Percentiles rank a stretch among this genome's conserved stretches.
phyloP scores from a whole-genome alignment of 2,888 invertebrate genomes.

The Acheta domesticus region DNA sequence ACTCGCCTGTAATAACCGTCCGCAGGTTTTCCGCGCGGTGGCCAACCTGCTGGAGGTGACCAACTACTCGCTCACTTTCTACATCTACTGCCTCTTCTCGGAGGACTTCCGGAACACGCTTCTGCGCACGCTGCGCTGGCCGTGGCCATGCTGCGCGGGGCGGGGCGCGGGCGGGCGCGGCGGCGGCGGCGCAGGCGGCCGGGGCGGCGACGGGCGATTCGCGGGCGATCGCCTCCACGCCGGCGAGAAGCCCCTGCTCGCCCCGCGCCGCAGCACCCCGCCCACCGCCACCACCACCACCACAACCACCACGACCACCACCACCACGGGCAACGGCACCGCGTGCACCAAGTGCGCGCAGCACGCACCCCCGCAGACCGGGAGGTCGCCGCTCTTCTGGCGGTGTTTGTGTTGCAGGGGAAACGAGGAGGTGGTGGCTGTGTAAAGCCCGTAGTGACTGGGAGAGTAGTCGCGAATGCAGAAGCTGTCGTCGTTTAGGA shows the following conservation, averaged over 20 bases:
- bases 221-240: background rate
- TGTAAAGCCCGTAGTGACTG: no score
- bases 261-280: background rate
- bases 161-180: background rate
- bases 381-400: no score
- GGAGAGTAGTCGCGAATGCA: no score
- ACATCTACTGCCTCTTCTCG: constrained; percentile 74
- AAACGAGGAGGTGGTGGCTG: no score
- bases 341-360: no score
- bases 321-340: background rate
- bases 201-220: background rate
- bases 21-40: constrained; percentile 60
- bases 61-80: constrained; percentile 75
- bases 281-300: background rate
- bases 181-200: background rate
- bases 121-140: constrained; percentile 59
- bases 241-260: background rate
- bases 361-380: no score
- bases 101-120: constrained; percentile 71
- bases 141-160: constrained; percentile 44
- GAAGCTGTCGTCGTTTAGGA: no score
- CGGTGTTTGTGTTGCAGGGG: no score
- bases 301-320: background rate
- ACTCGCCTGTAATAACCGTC: no score
- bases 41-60: constrained; percentile 71